Conservation (phyloP, 2,888 invertebrate species). For the Plutella xylostella region DNA sequence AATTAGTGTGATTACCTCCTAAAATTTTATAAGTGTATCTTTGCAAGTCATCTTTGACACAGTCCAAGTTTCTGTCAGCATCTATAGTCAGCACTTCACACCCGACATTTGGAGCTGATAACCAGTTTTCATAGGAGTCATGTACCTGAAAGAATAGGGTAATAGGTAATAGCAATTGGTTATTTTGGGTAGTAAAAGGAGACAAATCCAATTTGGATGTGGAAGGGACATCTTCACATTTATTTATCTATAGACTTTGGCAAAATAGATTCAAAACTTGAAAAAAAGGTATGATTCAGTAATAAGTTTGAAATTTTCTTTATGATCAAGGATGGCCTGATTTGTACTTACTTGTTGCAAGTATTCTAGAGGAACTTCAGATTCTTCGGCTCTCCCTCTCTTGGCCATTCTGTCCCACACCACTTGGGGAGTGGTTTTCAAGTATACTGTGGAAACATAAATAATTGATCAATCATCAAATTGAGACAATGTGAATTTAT, state of each 20-base stretch:
- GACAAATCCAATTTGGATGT: no score
- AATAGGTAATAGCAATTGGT: no score
- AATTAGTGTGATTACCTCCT: conserved; percentile 59
- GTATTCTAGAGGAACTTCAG: conserved; percentile 77
- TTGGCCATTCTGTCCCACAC: conserved; percentile 77
- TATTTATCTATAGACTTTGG: no score
- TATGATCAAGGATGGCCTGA: no score
- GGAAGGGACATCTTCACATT: no score
- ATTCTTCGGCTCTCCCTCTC: conserved; percentile 79
- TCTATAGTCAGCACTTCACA: conserved; percentile 61
- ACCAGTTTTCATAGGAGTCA: conserved; percentile 55
- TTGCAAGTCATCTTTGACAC: conserved; percentile 47
- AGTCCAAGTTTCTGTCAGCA: conserved; percentile 39
- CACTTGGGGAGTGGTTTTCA: conserved; percentile 78
- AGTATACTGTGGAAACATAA: conserved; percentile 70
- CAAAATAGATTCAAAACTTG: no score
- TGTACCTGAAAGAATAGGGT: conserved; percentile 38
- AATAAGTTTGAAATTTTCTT: no score
- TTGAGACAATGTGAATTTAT: no score
- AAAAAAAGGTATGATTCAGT: no score
- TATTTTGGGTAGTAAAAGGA: no score
- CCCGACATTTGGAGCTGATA: conserved; percentile 42
- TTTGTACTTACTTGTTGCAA: conserved; percentile 76
- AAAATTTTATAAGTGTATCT: conserved; percentile 55
- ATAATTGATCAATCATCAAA: background rate